Evolutionary conservation across 2,888 invertebrate genomes (phyloP).

Genomic region (Drosophila prostipennis): DNA sequence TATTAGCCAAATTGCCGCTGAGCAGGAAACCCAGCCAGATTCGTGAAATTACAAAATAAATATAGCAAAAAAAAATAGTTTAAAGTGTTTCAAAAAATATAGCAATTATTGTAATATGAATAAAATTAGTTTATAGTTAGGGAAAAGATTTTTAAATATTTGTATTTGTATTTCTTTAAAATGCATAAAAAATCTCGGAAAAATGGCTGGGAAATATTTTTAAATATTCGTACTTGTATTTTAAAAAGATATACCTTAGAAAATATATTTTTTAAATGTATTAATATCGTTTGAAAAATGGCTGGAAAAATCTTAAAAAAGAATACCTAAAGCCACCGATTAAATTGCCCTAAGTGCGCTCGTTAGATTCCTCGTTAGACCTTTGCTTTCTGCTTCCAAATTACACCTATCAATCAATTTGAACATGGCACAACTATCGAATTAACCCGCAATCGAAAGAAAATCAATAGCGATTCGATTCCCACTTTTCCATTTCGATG

Average conservation of each 20-base stretch:
- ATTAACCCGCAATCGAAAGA: conserved; percentile 29
- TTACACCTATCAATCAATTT: conserved; percentile 67
- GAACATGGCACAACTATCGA: conserved; percentile 27
- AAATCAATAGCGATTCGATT: conserved; percentile 45
- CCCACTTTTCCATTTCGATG: conserved; percentile 35
- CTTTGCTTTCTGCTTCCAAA: conserved; percentile 45
- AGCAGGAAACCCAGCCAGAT: conserved; percentile 39
- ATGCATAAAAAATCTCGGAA: too few relatives aligned
- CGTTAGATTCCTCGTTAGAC: conserved; percentile 20
- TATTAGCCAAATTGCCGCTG: conserved; percentile 56
- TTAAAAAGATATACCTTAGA: too few relatives aligned
- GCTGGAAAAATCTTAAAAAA: too few relatives aligned
- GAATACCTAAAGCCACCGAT: not conserved
- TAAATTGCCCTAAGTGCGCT: conserved; percentile 7
- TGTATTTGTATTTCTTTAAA: too few relatives aligned
- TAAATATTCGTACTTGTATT: too few relatives aligned
- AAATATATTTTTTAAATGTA: too few relatives aligned
- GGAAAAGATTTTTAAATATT: too few relatives aligned
- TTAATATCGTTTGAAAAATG: too few relatives aligned
- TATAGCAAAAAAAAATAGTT: not conserved
- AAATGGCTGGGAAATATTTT: too few relatives aligned
- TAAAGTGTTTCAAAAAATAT: not conserved
- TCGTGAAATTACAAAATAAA: not conserved
- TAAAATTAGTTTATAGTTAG: not conserved
- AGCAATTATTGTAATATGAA: not conserved